Evolutionary conservation across 1,140 invertebrate species (phyloP).

Genomic region (Tachypleus tridentatus): DNA sequence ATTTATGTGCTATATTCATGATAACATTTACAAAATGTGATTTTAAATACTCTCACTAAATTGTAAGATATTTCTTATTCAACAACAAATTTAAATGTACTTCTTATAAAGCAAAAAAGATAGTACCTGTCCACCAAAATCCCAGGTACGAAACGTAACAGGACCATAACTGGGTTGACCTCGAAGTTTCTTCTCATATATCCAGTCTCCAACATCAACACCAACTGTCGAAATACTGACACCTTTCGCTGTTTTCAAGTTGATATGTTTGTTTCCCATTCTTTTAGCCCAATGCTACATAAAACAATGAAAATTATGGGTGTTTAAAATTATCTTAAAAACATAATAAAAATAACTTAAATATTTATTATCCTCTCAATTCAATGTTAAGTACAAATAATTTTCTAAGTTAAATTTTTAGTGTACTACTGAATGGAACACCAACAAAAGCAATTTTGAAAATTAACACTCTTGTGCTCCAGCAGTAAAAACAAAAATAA

Average conservation of each 20-base stretch:
- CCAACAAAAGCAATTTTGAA: slow-evolving; percentile 1
- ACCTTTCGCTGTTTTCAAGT: slow-evolving; percentile 56
- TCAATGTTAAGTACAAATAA: neutral
- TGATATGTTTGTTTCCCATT: slow-evolving; percentile 77
- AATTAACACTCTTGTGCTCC: neutral
- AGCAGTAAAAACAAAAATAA: no score
- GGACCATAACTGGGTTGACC: slow-evolving; percentile 62
- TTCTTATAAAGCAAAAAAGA: neutral
- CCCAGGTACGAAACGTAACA: slow-evolving; percentile 96
- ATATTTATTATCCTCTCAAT: neutral
- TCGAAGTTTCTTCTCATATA: slow-evolving; percentile 66
- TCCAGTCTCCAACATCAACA: slow-evolving; percentile 91
- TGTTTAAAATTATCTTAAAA: no score
- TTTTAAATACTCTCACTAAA: neutral
- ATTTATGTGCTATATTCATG: no score
- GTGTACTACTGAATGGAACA: neutral
- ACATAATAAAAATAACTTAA: neutral
- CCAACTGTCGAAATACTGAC: slow-evolving; percentile 88
- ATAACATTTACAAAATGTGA: no score
- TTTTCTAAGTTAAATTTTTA: neutral
- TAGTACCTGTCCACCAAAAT: slow-evolving; percentile 85
- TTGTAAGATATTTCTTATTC: neutral
- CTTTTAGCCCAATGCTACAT: slow-evolving; percentile 78
- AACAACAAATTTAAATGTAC: neutral
- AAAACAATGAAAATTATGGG: slow-evolving; percentile 11